Percentiles rank a stretch among this genome's conserved stretches.
Conservation (phyloP, 2,113 vertebrate genomes). For the Ia io region DNA sequence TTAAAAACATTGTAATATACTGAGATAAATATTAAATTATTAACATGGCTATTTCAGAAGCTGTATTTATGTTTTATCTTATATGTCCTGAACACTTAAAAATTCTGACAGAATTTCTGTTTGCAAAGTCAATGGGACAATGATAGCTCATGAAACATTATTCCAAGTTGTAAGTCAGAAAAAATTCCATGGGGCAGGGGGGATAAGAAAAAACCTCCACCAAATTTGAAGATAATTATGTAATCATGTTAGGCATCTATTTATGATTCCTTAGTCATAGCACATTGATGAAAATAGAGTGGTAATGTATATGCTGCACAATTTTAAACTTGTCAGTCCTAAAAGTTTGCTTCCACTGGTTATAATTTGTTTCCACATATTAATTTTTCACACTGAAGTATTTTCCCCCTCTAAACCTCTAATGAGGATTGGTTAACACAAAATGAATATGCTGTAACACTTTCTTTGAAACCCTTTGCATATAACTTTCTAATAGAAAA, state of each 20-base stretch:
- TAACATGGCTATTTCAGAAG: neutral
- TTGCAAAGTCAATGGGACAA: conserved; percentile 39
- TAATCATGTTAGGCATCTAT: conserved; percentile 44
- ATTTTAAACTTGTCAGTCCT: neutral
- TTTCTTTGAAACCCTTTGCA: conserved; percentile 62
- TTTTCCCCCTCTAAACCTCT: conserved; percentile 36
- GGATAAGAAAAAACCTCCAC: neutral
- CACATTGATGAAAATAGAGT: neutral
- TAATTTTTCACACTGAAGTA: conserved; percentile 45
- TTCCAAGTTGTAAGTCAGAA: conserved; percentile 10
- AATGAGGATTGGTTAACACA: conserved; percentile 48
- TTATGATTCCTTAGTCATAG: conserved; percentile 28
- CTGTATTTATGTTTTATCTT: conserved; percentile 12
- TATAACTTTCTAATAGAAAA: conserved; percentile 54
- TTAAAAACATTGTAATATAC: neutral
- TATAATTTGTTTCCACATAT: neutral
- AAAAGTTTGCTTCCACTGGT: neutral
- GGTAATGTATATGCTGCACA: accelerated
- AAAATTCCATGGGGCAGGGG: neutral
- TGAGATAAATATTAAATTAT: conserved; percentile 22
- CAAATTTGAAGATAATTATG: conserved; percentile 43
- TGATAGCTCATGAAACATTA: conserved; percentile 12
- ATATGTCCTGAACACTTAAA: neutral
- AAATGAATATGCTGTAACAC: conserved; percentile 16
- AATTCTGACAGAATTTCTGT: neutral